Conservation (phyloP, 2,797 vertebrate genomes). For the Gallirallus australis region DNA sequence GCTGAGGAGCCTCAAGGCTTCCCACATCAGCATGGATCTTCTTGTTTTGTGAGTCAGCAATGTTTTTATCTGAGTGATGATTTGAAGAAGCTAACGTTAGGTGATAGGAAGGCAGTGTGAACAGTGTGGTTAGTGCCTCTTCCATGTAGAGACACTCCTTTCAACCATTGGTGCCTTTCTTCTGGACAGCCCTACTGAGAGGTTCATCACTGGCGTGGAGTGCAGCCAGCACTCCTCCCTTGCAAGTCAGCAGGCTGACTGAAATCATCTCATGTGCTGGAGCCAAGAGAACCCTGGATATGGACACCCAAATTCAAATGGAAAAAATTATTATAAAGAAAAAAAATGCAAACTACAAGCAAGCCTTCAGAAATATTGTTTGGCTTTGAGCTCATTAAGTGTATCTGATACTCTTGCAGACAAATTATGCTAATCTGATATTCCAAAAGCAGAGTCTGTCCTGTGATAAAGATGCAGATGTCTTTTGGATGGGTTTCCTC, state of each 20-base stretch:
- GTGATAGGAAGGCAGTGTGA: background rate
- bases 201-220: background rate
- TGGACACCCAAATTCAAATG: background rate
- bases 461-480: background rate
- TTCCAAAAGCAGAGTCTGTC: background rate
- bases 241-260: background rate
- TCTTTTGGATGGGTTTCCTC: constrained; percentile 26
- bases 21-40: background rate
- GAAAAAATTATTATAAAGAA: background rate
- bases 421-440: background rate
- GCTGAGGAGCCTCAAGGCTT: background rate
- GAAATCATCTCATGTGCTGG: background rate
- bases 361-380: background rate
- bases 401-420: background rate
- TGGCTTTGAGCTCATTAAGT: background rate
- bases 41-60: background rate
- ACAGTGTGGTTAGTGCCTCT: background rate
- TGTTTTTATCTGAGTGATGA: background rate
- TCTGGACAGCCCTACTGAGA: background rate
- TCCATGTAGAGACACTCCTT: background rate
- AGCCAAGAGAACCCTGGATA: background rate
- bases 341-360: background rate
- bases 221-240: accelerated
- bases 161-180: background rate
- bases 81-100: background rate